Percentiles rank a stretch among this genome's conserved stretches.
Conservation (phyloP, 2,888 invertebrate species). For the Xestia c-nigrum region DNA sequence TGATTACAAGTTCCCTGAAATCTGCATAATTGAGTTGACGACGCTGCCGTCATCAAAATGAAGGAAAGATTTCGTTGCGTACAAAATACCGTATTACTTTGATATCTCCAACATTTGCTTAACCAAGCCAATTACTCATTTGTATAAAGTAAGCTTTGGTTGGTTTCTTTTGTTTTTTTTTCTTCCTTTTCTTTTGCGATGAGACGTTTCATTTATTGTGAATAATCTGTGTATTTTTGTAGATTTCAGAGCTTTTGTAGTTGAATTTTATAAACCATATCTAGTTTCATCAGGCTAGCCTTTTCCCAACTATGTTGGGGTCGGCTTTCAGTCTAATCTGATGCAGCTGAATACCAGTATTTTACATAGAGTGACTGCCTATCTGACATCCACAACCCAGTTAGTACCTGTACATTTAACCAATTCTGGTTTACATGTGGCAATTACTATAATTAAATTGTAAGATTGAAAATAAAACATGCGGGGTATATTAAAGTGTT, state of each 20-base stretch:
- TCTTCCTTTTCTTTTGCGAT: neutral
- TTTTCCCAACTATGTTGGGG: too few species aligned
- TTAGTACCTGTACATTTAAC: too few species aligned
- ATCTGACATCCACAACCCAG: too few species aligned
- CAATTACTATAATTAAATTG: too few species aligned
- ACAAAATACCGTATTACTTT: slow-evolving; percentile 58
- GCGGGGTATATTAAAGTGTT: too few species aligned
- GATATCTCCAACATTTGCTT: slow-evolving; percentile 54
- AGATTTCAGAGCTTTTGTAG: neutral
- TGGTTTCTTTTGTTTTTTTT: slow-evolving; percentile 38
- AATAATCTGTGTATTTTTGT: neutral
- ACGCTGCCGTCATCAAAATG: slow-evolving; percentile 55
- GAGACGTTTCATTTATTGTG: neutral
- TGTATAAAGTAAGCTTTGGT: slow-evolving; percentile 52
- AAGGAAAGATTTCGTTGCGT: slow-evolving; percentile 58
- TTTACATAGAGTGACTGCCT: too few species aligned
- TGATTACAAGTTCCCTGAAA: slow-evolving; percentile 66
- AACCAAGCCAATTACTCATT: slow-evolving; percentile 60
- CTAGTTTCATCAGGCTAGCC: neutral
- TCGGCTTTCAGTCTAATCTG: too few species aligned
- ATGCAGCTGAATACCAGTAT: too few species aligned
- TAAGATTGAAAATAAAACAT: too few species aligned
- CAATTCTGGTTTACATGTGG: too few species aligned
- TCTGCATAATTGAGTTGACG: slow-evolving; percentile 68
- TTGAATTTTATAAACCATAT: neutral